These are phyloP conservation scores for Lasioglossum villosulum DNA, from an alignment of 2,888 invertebrate genomes.

Conservation along the genomic window DNA sequence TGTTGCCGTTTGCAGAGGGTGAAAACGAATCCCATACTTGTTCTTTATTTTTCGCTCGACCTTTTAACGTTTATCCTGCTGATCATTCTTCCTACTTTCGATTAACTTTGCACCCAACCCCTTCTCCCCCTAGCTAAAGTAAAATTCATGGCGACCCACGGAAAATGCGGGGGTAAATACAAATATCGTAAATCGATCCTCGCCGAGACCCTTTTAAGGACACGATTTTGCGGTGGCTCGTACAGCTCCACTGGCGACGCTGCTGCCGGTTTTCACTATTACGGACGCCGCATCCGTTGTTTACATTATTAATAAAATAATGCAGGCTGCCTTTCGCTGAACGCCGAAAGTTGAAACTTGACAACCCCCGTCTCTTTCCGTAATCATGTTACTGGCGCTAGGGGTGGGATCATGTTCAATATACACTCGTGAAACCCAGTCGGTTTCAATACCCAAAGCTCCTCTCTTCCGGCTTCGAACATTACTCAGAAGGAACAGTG, in stretches of 20 bases:
- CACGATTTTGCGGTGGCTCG: slow-evolving; percentile 9
- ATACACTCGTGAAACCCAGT: not conserved
- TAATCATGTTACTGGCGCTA: not conserved
- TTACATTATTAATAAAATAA: slow-evolving; percentile 60
- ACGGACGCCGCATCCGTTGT: slow-evolving; percentile 6
- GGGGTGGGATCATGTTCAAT: not conserved
- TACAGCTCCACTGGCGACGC: not conserved
- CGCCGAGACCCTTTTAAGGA: slow-evolving; percentile 19
- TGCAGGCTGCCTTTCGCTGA: slow-evolving; percentile 17
- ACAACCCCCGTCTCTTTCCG: slow-evolving; percentile 29
- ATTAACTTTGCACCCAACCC: slow-evolving; percentile 11
- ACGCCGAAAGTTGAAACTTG: slow-evolving; percentile 42
- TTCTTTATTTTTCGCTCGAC: slow-evolving; percentile 32
- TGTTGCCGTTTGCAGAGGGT: slow-evolving; percentile 26
- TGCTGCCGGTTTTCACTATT: slow-evolving; percentile 14
- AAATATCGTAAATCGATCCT: slow-evolving; percentile 38
- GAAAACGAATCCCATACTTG: slow-evolving; percentile 48
- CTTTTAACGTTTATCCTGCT: slow-evolving; percentile 21
- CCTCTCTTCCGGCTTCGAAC: not conserved
- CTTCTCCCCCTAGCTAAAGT: not conserved
- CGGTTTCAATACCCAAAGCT: not conserved
- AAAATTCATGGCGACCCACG: slow-evolving; percentile 24
- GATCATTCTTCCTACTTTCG: slow-evolving; percentile 42
- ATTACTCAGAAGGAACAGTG: not conserved
- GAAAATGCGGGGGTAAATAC: slow-evolving; percentile 22